Evolutionary conservation across 2,888 invertebrate genomes (phyloP).

Genomic region (Cerastis rubricosa): DNA sequence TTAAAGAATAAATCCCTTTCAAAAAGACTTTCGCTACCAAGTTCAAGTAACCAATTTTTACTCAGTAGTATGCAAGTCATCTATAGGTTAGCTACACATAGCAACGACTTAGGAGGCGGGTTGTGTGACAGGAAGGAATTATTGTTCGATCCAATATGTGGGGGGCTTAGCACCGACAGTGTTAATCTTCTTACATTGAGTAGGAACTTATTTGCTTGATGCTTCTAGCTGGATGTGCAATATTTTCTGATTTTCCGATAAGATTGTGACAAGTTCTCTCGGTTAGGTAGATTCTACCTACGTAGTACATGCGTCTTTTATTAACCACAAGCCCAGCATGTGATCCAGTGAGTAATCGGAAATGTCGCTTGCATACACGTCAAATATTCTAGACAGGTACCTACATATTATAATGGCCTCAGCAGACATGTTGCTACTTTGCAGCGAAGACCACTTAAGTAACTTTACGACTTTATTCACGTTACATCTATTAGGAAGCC

Average conservation of each 20-base stretch:
- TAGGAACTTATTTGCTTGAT: background rate
- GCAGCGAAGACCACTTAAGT: background rate
- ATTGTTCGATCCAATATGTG: too few species aligned
- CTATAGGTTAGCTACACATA: too few species aligned
- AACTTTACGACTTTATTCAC: background rate
- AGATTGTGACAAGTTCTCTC: constrained; percentile 35
- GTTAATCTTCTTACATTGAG: too few species aligned
- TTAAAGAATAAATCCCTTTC: background rate
- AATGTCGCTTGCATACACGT: constrained; percentile 21
- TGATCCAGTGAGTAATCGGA: constrained; percentile 33
- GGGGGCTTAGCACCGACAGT: too few species aligned
- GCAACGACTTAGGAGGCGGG: too few species aligned
- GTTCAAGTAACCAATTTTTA: too few species aligned
- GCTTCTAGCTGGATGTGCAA: background rate
- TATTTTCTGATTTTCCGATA: background rate
- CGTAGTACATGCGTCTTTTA: background rate
- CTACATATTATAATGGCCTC: background rate
- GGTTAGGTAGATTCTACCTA: background rate
- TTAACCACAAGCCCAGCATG: constrained; percentile 10
- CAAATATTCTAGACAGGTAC: constrained; percentile 15
- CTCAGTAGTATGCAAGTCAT: too few species aligned
- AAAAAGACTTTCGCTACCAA: too few species aligned
- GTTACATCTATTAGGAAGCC: background rate
- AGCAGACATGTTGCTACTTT: background rate
- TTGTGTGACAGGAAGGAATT: too few species aligned